phyloP scores from a whole-genome alignment of 2,888 invertebrate species.

The Parnassius mnemosyne region DNA sequence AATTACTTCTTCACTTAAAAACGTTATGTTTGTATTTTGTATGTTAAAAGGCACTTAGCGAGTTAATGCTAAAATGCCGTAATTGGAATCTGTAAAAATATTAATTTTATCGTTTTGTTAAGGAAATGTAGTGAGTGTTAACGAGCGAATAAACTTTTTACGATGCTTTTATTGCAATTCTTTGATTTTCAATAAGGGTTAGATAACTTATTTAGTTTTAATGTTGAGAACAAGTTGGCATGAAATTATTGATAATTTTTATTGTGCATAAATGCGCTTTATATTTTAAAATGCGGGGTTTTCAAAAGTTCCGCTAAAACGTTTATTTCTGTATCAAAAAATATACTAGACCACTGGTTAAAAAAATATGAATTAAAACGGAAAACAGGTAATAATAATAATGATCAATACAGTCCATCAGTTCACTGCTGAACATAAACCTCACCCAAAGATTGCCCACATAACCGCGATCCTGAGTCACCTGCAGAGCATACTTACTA shows the following conservation, averaged over 20 bases:
- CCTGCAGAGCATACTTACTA: no score
- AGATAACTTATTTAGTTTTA: conserved; percentile 22
- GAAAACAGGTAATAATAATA: conserved; percentile 18
- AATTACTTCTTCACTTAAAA: conserved; percentile 34
- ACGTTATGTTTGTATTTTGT: neutral
- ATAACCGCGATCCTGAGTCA: no score
- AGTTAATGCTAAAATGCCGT: conserved; percentile 2
- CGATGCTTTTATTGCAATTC: conserved; percentile 11
- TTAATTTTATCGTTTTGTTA: conserved; percentile 21
- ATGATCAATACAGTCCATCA: no score
- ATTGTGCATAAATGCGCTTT: conserved; percentile 11
- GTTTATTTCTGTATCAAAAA: conserved; percentile 12
- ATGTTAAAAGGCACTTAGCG: conserved; percentile 4
- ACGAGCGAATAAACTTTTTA: conserved; percentile 16
- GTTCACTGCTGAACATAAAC: no score
- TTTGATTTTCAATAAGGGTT: conserved; percentile 14
- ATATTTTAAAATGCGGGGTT: neutral
- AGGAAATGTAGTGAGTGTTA: conserved; percentile 11
- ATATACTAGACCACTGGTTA: conserved; percentile 7
- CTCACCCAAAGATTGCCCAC: no score
- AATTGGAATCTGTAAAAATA: conserved; percentile 15
- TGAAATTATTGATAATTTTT: conserved; percentile 19
- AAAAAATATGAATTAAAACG: conserved; percentile 12
- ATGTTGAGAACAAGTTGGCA: conserved; percentile 1
- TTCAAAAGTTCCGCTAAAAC: conserved; percentile 20